phyloP scores from a whole-genome alignment of 2,797 vertebrate genomes.

The Gambusia yucatana region DNA sequence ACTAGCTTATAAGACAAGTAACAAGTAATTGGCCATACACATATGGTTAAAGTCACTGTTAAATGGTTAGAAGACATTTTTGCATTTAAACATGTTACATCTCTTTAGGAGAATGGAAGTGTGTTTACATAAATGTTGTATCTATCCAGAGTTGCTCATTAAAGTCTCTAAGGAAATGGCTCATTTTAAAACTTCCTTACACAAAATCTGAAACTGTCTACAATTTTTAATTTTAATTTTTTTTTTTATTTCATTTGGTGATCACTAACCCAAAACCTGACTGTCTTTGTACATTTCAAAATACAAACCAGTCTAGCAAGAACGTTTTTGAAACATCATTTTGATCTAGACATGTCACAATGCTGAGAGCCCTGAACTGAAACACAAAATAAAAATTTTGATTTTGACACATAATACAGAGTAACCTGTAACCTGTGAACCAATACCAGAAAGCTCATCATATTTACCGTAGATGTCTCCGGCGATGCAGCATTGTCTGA shows the following conservation, averaged over 20 bases:
- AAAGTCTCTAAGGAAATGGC: constrained; percentile 7
- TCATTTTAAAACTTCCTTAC: not conserved
- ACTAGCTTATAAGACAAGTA: not conserved
- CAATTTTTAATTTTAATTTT: not conserved
- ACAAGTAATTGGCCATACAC: not conserved
- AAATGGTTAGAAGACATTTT: not conserved
- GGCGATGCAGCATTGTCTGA: constrained; percentile 90
- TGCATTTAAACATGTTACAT: not conserved
- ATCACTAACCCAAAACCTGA: not conserved
- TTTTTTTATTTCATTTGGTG: not conserved
- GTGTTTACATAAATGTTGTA: constrained; percentile 5
- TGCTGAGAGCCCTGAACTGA: not conserved
- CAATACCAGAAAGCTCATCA: not conserved
- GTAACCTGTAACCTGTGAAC: not conserved
- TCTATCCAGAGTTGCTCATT: constrained; percentile 25
- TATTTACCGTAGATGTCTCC: constrained; percentile 86
- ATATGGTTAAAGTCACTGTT: not conserved
- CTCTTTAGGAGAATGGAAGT: constrained; percentile 4
- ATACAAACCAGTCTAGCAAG: not conserved
- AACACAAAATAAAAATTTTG: not conserved
- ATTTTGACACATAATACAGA: not conserved
- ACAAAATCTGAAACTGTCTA: not conserved
- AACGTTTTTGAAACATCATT: not conserved
- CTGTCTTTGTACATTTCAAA: not conserved
- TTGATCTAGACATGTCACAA: not conserved